phyloP scores from a whole-genome alignment of 2,113 vertebrate genomes.

The Chiloscyllium plagiosum region DNA sequence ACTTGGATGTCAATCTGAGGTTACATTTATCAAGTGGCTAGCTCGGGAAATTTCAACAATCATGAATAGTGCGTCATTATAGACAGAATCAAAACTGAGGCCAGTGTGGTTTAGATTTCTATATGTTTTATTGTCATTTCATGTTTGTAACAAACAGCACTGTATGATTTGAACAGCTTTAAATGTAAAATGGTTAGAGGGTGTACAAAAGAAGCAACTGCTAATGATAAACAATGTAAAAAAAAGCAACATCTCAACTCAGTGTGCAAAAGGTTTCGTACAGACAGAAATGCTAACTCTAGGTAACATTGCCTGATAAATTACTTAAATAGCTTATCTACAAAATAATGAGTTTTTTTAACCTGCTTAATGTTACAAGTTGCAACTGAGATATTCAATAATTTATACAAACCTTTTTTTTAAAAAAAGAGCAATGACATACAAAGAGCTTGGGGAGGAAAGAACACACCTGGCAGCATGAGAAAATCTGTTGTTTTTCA shows the following conservation, averaged over 20 bases:
- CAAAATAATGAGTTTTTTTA: slow-evolving; percentile 72
- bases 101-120: not conserved
- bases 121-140: slow-evolving; percentile 60
- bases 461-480: slow-evolving; percentile 43
- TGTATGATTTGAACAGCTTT: slow-evolving; percentile 60
- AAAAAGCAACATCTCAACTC: slow-evolving; percentile 76
- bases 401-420: slow-evolving; percentile 66
- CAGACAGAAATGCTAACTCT: slow-evolving; percentile 92
- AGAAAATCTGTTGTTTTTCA: slow-evolving; percentile 67
- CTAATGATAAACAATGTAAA: slow-evolving; percentile 66
- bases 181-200: slow-evolving; percentile 77
- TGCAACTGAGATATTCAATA: slow-evolving; percentile 77
- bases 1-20: not conserved
- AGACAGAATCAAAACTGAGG: not conserved
- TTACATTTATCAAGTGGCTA: not conserved
- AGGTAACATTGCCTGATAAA: slow-evolving; percentile 92
- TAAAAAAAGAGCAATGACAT: slow-evolving; percentile 75
- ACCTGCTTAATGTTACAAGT: slow-evolving; percentile 63
- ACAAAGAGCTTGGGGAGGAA: slow-evolving; percentile 60
- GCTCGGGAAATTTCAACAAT: not conserved
- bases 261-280: slow-evolving; percentile 97
- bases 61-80: not conserved
- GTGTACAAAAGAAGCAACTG: slow-evolving; percentile 77
- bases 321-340: slow-evolving; percentile 99
- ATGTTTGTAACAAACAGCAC: slow-evolving; percentile 59